phyloP scores from a whole-genome alignment of 1,140 invertebrate species.

The Periplaneta americana region DNA sequence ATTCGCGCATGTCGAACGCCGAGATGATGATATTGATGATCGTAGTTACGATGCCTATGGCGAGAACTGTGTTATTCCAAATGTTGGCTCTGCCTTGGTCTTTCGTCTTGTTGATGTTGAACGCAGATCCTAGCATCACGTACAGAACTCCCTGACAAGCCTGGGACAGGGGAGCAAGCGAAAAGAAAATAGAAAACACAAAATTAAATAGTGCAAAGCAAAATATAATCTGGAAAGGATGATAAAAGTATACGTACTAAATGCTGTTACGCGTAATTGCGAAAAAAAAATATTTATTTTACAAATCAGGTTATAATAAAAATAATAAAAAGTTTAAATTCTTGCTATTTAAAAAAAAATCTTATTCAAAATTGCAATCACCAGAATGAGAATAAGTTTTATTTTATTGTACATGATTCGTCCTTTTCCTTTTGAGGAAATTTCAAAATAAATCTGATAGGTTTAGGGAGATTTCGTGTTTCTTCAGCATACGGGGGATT shows the following conservation, averaged over 20 bases:
- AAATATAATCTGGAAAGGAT: not conserved
- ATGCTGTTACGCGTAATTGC: too few relatives aligned
- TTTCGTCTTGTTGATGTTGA: slow-evolving; percentile 54
- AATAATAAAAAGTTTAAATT: too few relatives aligned
- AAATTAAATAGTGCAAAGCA: not conserved
- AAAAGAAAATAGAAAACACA: slow-evolving; percentile 9
- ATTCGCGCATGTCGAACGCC: slow-evolving; percentile 44
- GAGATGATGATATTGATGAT: slow-evolving; percentile 52
- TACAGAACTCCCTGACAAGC: slow-evolving; percentile 52
- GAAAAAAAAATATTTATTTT: too few relatives aligned
- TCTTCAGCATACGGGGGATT: too few relatives aligned
- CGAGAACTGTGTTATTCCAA: slow-evolving; percentile 53
- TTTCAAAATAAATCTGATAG: too few relatives aligned
- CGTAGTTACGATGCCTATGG: slow-evolving; percentile 52
- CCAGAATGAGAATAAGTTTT: too few relatives aligned
- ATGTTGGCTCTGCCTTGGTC: slow-evolving; percentile 52
- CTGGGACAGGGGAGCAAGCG: slow-evolving; percentile 34
- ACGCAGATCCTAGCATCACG: slow-evolving; percentile 49
- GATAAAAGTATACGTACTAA: not conserved
- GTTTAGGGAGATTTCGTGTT: too few relatives aligned
- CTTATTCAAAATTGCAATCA: too few relatives aligned
- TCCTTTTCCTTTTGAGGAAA: too few relatives aligned
- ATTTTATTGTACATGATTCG: too few relatives aligned
- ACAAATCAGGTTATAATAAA: too few relatives aligned
- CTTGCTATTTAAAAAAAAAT: too few relatives aligned